phyloP scores from a whole-genome alignment of 2,113 vertebrate species.

The Thamnophis sirtalis region DNA sequence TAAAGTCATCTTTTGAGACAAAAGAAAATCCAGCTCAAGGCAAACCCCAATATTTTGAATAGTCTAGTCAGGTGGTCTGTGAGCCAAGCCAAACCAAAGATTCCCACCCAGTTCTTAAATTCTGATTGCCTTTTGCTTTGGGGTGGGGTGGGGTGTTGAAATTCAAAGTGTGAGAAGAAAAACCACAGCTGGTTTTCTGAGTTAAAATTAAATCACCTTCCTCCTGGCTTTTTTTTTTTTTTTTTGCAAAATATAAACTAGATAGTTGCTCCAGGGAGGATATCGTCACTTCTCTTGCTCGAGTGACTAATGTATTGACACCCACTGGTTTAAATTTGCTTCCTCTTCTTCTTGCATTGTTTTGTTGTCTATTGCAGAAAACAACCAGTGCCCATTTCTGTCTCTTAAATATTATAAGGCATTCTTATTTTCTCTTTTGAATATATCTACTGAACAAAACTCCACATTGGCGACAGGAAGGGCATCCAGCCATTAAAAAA shows the following conservation, averaged over 20 bases:
- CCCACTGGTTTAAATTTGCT: constrained; percentile 48
- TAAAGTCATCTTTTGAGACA: neutral
- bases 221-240: neutral
- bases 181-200: rapidly evolving
- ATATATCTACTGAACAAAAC: too few relatives aligned
- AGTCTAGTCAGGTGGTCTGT: neutral
- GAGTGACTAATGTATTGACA: constrained; percentile 20
- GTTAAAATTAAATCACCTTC: neutral
- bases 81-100: neutral
- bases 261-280: neutral
- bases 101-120: neutral
- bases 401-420: constrained; percentile 22
- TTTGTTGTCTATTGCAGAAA: constrained; percentile 27
- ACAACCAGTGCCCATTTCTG: constrained; percentile 40
- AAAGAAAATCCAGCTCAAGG: neutral
- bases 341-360: constrained; percentile 43
- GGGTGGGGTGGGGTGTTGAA: too few relatives aligned
- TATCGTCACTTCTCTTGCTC: neutral
- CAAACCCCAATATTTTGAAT: neutral
- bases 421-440: constrained; percentile 1
- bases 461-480: too few relatives aligned
- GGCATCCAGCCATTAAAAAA: too few relatives aligned
- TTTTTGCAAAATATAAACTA: neutral
- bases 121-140: neutral
- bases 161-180: neutral